Percentiles rank a stretch among this genome's conserved stretches.
phyloP scores from a whole-genome alignment of 2,113 vertebrate genomes.

The Noturus placidus region DNA sequence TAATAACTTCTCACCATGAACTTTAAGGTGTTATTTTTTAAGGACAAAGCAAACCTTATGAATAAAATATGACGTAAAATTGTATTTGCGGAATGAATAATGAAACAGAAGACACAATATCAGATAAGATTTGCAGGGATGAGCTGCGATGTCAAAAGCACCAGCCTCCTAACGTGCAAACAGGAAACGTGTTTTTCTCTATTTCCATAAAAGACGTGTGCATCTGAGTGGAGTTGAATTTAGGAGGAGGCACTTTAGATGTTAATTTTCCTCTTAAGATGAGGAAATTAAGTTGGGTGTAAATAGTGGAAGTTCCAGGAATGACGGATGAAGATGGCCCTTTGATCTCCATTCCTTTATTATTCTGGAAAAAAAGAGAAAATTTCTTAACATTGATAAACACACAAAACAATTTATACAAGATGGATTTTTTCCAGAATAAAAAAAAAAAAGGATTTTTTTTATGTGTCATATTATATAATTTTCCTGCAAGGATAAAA shows the following conservation, averaged over 20 bases:
- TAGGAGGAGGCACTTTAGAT: slow-evolving; percentile 22
- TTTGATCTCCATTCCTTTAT: neutral
- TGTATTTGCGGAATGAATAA: slow-evolving; percentile 59
- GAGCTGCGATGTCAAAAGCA: slow-evolving; percentile 33
- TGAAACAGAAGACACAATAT: slow-evolving; percentile 49
- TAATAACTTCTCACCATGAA: slow-evolving; percentile 49
- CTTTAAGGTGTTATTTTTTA: slow-evolving; percentile 50
- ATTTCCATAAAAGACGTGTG: slow-evolving; percentile 41
- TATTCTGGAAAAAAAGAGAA: neutral
- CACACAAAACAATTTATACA: no score
- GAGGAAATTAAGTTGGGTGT: slow-evolving; percentile 17
- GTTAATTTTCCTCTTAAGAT: slow-evolving; percentile 32
- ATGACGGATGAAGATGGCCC: neutral
- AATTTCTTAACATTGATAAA: no score
- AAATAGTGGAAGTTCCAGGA: neutral
- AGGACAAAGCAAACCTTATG: slow-evolving; percentile 48
- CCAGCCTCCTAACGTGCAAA: slow-evolving; percentile 16
- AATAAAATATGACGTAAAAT: slow-evolving; percentile 60
- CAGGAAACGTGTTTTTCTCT: neutral
- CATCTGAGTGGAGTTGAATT: slow-evolving; percentile 15
- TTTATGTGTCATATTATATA: no score
- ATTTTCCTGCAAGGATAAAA: no score
- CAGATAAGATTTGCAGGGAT: slow-evolving; percentile 35
- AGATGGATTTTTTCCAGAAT: no score
- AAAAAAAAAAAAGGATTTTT: no score